These are phyloP conservation scores for Sander lucioperca DNA, from an alignment of 2,113 vertebrate species.

Conservation along the genomic window DNA sequence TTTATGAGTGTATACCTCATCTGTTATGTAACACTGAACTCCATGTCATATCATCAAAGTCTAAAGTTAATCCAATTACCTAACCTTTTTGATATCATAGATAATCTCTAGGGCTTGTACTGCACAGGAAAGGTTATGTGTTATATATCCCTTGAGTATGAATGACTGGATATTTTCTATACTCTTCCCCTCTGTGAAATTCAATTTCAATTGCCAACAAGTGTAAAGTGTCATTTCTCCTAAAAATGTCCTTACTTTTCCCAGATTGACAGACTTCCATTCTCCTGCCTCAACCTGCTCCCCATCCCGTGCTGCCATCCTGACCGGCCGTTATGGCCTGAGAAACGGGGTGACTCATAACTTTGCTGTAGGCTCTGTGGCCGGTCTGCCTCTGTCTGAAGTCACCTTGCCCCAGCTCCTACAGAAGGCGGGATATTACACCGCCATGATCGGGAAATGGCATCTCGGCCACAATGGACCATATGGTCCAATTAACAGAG, in stretches of 20 bases:
- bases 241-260: not conserved
- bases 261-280: slow-evolving; percentile 94
- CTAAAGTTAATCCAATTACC: not conserved
- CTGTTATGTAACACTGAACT: not conserved
- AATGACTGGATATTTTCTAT: not conserved
- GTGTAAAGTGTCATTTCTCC: not conserved
- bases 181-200: not conserved
- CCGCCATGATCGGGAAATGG: slow-evolving; percentile 95
- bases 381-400: slow-evolving; percentile 93
- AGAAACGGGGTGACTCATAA: slow-evolving; percentile 95
- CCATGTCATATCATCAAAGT: not conserved
- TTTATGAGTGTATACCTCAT: not conserved
- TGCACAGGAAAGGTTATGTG: not conserved
- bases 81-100: not conserved
- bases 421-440: slow-evolving; percentile 88
- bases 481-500: slow-evolving; percentile 90
- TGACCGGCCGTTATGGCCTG: slow-evolving; percentile 92
- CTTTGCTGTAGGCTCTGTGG: slow-evolving; percentile 88
- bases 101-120: not conserved
- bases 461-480: slow-evolving; percentile 92
- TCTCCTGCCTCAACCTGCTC: slow-evolving; percentile 95
- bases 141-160: not conserved
- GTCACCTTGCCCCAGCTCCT: slow-evolving; percentile 91
- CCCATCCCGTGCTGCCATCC: slow-evolving; percentile 92
- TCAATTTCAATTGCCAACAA: not conserved